Evolutionary conservation across 1,140 invertebrate genomes (phyloP).

Genomic region (Pinna nobilis): DNA sequence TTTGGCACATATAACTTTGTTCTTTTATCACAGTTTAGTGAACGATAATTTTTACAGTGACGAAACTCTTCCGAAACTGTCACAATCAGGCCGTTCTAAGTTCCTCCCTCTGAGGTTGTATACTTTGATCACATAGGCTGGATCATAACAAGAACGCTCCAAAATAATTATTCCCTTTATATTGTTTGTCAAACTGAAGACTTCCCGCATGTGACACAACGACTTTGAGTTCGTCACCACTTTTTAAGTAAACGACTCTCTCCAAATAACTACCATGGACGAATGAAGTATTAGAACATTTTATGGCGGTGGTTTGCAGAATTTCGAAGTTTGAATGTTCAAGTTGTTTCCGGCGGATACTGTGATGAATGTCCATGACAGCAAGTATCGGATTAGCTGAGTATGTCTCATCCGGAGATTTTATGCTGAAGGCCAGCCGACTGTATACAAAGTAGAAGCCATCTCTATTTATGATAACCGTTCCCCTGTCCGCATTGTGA

Average conservation of each 20-base stretch:
- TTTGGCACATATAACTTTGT: too few relatives aligned
- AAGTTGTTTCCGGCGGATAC: background rate
- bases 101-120: too few relatives aligned
- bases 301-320: background rate
- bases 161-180: conserved; percentile 13
- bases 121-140: too few relatives aligned
- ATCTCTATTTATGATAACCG: background rate
- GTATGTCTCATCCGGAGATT: background rate
- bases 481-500: background rate
- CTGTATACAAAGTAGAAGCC: conserved; percentile 22
- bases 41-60: too few relatives aligned
- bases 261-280: conserved; percentile 14
- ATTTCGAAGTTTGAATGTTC: background rate
- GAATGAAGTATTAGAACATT: background rate
- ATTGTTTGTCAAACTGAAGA: conserved; percentile 6
- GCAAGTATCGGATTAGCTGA: background rate
- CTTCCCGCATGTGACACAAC: background rate
- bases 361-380: conserved; percentile 9
- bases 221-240: conserved; percentile 2
- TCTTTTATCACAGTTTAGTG: too few relatives aligned
- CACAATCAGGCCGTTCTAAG: too few relatives aligned
- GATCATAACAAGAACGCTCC: conserved; percentile 12
- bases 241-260: conserved; percentile 1
- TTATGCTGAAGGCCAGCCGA: conserved; percentile 5
- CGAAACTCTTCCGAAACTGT: too few relatives aligned